These are phyloP conservation scores for Otus scops DNA, from an alignment of 2,797 vertebrate genomes.

Conservation along the genomic window DNA sequence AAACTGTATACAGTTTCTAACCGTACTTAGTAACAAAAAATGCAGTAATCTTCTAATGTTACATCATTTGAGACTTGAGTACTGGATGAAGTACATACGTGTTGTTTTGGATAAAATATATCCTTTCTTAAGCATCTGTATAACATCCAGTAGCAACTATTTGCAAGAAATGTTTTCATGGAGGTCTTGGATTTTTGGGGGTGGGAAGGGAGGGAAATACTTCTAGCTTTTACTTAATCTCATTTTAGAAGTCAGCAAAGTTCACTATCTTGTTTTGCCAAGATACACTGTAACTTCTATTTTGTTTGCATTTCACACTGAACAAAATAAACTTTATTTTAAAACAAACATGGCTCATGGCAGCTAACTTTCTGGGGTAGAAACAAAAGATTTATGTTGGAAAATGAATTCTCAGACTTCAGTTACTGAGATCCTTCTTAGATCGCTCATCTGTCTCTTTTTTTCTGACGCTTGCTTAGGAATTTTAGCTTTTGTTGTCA, in stretches of 20 bases:
- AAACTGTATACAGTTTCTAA: not conserved
- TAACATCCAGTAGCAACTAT: not conserved
- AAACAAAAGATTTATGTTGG: not conserved
- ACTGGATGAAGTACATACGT: not conserved
- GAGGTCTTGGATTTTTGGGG: not conserved
- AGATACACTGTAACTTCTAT: not conserved
- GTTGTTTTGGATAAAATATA: not conserved
- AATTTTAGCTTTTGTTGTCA: conserved; percentile 3
- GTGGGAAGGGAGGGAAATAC: not conserved
- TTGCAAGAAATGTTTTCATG: not conserved
- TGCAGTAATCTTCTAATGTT: not conserved
- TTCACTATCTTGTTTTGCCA: not conserved
- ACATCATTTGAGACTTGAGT: not conserved
- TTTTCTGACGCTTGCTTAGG: not conserved
- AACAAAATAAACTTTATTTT: not conserved
- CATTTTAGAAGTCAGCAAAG: not conserved
- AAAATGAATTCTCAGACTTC: not conserved
- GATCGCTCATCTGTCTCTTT: not conserved
- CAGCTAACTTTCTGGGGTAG: not conserved
- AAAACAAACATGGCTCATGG: not conserved
- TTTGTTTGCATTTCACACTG: not conserved
- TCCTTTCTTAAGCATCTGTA: not conserved
- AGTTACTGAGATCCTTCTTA: not conserved
- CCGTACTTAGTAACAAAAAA: not conserved
- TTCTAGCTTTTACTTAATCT: not conserved